Conservation (phyloP, 2,888 invertebrate species). For the Tanypteryx hageni region DNA sequence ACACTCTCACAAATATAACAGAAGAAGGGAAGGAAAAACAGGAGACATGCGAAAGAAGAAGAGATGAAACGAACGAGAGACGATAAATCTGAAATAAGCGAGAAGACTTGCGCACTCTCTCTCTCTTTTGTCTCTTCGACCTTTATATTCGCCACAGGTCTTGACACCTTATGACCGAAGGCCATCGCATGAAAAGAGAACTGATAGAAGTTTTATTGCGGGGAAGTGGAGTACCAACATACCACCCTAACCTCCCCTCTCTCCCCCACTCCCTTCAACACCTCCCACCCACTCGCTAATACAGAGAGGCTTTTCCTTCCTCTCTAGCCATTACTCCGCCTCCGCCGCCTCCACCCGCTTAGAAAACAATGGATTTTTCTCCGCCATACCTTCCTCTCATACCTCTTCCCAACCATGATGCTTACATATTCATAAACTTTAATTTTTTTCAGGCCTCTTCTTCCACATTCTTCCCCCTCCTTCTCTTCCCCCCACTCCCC, state of each 20-base stretch:
- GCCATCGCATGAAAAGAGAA: background rate
- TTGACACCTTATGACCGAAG: background rate
- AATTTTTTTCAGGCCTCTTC: background rate
- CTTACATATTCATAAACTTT: conserved; percentile 60
- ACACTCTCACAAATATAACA: too few species aligned
- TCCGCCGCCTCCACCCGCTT: conserved; percentile 6
- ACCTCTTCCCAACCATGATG: background rate
- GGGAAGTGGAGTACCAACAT: conserved; percentile 44
- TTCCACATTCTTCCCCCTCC: background rate
- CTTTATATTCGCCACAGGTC: background rate
- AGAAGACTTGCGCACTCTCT: background rate
- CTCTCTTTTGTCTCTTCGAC: background rate
- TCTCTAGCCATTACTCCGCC: background rate
- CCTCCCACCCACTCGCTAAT: background rate
- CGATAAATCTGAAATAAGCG: background rate
- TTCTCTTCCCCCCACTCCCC: background rate
- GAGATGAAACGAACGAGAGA: background rate
- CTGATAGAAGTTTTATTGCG: conserved; percentile 30
- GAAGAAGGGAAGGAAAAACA: background rate
- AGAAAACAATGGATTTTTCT: conserved; percentile 49
- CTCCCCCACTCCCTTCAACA: background rate
- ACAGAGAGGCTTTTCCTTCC: background rate
- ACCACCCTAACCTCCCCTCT: background rate
- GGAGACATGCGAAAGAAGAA: background rate
- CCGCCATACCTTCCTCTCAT: background rate